Percentiles rank a stretch among this genome's conserved stretches.
phyloP scores from a whole-genome alignment of 2,888 invertebrate species.

The Hartigia nigra region DNA sequence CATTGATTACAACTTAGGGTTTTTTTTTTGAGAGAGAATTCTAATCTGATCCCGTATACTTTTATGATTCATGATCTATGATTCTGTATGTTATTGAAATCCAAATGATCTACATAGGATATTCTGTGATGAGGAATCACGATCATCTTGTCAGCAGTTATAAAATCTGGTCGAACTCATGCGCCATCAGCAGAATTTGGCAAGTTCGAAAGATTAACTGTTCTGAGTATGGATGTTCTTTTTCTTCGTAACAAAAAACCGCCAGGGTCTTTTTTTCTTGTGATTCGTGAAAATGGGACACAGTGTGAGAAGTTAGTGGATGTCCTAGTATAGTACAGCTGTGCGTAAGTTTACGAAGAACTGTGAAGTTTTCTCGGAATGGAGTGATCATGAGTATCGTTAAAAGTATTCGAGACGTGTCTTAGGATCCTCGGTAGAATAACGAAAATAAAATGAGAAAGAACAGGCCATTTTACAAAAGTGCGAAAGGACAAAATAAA shows the following conservation, averaged over 20 bases:
- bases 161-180: background rate
- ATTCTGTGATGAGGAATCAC: background rate
- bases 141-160: background rate
- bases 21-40: background rate
- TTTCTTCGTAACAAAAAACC: background rate
- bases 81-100: background rate
- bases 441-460: slow-evolving; percentile 51
- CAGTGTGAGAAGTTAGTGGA: background rate
- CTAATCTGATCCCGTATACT: background rate
- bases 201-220: background rate
- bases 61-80: background rate
- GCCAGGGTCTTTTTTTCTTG: background rate
- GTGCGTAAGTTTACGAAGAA: background rate
- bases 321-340: background rate
- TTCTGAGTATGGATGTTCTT: background rate
- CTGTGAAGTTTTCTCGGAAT: background rate
- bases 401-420: background rate
- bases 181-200: background rate
- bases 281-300: background rate
- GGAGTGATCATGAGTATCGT: background rate
- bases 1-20: slow-evolving; percentile 7
- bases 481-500: slow-evolving; percentile 35
- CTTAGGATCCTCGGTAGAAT: slow-evolving; percentile 20
- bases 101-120: background rate
- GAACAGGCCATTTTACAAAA: slow-evolving; percentile 54